A percentile compares a stretch with the other conserved stretches of the same genome.
phyloP scores from a whole-genome alignment of 92 coral and sea anemone genomes.

The Ricordea florida region DNA sequence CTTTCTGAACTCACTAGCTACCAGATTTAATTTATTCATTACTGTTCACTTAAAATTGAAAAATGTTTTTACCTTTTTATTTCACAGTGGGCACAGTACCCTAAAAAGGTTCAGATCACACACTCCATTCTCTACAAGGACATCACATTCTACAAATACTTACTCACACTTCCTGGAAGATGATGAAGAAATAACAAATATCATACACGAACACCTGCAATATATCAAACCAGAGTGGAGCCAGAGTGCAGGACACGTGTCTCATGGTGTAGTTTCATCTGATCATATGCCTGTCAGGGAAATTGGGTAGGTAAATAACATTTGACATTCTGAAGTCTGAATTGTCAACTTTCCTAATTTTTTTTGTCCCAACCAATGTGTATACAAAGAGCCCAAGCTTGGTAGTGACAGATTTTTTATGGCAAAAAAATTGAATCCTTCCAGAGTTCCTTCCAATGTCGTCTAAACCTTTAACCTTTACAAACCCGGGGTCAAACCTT shows the following conservation, averaged over 20 bases:
- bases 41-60: not conserved
- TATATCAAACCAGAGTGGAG: slow-evolving; percentile 26
- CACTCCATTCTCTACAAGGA: slow-evolving; percentile 61
- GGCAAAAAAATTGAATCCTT: no score
- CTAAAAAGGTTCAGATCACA: slow-evolving; percentile 43
- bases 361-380: no score
- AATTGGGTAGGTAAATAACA: not conserved
- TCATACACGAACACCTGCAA: slow-evolving; percentile 67
- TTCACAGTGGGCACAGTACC: slow-evolving; percentile 32
- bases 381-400: no score
- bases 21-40: no score
- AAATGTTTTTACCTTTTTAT: not conserved
- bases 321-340: no score
- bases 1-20: no score
- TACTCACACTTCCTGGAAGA: slow-evolving; percentile 60
- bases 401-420: no score
- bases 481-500: no score
- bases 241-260: slow-evolving; percentile 7
- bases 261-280: slow-evolving; percentile 20
- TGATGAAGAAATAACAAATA: slow-evolving; percentile 69
- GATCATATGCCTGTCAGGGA: slow-evolving; percentile 22
- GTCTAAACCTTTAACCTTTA: no score
- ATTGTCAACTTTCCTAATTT: no score
- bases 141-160: not conserved
- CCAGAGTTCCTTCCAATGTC: no score